These are phyloP conservation scores for Spinus olivaceus DNA, from an alignment of 2,797 vertebrate genomes.

Conservation along the genomic window DNA sequence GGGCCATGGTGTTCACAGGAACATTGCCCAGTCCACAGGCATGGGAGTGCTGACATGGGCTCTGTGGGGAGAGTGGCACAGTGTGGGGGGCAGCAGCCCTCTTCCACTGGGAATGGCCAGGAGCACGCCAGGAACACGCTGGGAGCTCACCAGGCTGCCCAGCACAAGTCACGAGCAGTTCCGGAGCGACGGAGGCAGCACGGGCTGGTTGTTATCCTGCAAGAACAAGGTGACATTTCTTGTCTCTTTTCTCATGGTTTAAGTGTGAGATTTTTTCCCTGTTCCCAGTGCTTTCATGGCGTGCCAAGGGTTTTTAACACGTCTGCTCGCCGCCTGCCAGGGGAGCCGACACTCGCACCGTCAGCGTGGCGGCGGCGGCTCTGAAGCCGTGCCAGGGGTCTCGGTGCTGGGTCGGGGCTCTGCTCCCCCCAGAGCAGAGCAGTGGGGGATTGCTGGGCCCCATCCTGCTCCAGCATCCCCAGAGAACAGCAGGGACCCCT, in stretches of 20 bases:
- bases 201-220: background rate
- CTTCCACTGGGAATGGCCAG: background rate
- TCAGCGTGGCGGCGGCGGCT: background rate
- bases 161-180: background rate
- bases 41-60: background rate
- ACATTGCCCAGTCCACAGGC: background rate
- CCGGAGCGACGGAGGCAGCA: fast-evolving
- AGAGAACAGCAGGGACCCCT: background rate
- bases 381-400: slow-evolving; percentile 40
- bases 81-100: background rate
- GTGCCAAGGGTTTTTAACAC: slow-evolving; percentile 59
- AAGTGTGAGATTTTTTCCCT: slow-evolving; percentile 22
- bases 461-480: background rate
- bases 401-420: background rate
- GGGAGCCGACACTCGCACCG: slow-evolving; percentile 13
- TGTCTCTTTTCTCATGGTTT: slow-evolving; percentile 13
- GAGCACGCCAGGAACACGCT: fast-evolving
- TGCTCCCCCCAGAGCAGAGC: background rate
- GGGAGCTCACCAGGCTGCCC: background rate
- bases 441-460: fast-evolving
- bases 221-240: slow-evolving; percentile 62
- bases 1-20: background rate
- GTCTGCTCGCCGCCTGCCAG: slow-evolving; percentile 36
- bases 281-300: slow-evolving; percentile 23
- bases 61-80: background rate